A percentile compares a stretch with the other conserved stretches of the same genome.
These are phyloP conservation scores for Cyprinodon brontotheroides DNA, from an alignment of 2,113 vertebrate species.

Conservation along the genomic window DNA sequence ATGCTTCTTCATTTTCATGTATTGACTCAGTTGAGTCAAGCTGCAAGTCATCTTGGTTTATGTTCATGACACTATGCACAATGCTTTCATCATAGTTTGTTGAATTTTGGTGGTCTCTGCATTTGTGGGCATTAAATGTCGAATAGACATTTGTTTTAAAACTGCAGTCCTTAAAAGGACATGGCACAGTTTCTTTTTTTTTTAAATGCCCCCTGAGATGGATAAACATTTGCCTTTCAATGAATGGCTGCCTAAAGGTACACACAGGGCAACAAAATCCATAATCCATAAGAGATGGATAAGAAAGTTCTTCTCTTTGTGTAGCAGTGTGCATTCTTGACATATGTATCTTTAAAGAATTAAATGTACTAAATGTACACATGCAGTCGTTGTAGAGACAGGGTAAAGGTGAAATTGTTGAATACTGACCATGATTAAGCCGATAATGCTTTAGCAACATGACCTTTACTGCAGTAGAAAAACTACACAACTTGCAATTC, in stretches of 20 bases:
- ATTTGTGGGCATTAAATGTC: not conserved
- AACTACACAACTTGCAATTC: too few species aligned
- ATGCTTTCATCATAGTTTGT: not conserved
- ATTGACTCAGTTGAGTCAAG: too few species aligned
- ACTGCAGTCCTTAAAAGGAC: not conserved
- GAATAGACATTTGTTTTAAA: not conserved
- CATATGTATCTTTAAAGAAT: not conserved
- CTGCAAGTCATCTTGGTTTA: too few species aligned
- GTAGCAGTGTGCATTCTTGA: not conserved
- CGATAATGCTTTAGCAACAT: not conserved
- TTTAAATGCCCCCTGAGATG: not conserved
- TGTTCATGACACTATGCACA: too few species aligned
- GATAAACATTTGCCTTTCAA: not conserved
- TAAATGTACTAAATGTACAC: conserved; percentile 3
- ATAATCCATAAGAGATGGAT: not conserved
- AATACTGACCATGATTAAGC: conserved; percentile 1
- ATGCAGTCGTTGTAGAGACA: conserved; percentile 1
- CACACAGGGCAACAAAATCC: not conserved
- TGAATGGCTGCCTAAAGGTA: not conserved
- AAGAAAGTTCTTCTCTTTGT: not conserved
- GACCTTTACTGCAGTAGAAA: conserved; percentile 2
- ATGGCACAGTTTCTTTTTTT: not conserved
- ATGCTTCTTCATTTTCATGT: too few species aligned
- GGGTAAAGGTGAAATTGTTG: conserved; percentile 6
- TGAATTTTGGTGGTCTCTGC: not conserved